Conservation (phyloP, 2,113 vertebrate genomes). For the Marmota flaviventris region DNA sequence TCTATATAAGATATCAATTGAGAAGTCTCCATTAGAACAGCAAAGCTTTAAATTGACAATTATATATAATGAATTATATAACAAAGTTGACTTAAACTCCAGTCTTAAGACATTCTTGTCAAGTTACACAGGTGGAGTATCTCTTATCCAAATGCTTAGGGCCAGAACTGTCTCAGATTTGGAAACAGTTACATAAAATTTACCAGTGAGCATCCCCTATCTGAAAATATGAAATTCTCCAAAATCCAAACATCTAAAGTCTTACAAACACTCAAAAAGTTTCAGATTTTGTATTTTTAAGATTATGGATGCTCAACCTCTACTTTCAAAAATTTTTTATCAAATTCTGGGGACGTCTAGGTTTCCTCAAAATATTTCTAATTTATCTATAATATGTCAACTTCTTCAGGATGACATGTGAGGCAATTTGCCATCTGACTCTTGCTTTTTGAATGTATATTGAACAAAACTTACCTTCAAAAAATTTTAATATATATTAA, state of each 20-base stretch:
- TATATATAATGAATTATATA: neutral
- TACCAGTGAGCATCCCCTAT: neutral
- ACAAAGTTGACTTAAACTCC: neutral
- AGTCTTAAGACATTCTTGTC: neutral
- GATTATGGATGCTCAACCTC: neutral
- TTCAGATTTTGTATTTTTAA: neutral
- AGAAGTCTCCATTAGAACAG: neutral
- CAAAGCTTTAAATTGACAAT: neutral
- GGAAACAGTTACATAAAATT: neutral
- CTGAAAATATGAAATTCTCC: neutral
- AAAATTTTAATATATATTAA: no score
- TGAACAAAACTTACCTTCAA: neutral
- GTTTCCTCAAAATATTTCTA: neutral
- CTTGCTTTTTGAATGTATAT: neutral
- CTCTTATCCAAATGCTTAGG: neutral
- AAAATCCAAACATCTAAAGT: neutral
- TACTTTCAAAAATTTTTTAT: constrained; percentile 1
- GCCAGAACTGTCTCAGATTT: neutral
- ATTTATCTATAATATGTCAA: neutral
- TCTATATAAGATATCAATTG: neutral
- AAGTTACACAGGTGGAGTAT: neutral
- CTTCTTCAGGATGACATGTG: neutral
- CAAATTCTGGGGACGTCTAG: neutral
- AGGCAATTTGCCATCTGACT: neutral
- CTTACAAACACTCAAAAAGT: neutral